Evolutionary conservation across 2,888 invertebrate genomes (phyloP), one percentile per base, ranked within the genome.

Genomic region (Platypus cylindrus): DNA sequence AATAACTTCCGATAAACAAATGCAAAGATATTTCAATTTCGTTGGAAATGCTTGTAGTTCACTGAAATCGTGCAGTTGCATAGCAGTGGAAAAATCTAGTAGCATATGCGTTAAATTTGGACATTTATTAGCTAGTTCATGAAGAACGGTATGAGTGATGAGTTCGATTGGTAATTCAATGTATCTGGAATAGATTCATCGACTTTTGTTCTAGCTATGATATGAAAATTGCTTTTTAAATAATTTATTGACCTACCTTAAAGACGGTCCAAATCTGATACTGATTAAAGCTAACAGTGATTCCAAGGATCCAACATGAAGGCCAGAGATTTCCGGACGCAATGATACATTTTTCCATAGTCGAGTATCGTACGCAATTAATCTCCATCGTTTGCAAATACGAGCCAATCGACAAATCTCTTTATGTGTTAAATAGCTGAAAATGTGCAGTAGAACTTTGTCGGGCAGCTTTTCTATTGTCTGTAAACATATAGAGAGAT

Each of bases 31-130:
- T 28, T 81, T 78, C 38, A 99, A 67, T 60, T 97, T 94, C 7
- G 97, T 94, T 2, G 98, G 98, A 59, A 99, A 99, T 12, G 93
- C 87, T 65, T 97, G 90, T 73, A 99, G 81, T 64, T 94, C 94
- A 47, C 94, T 95, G 70, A 98, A 99, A 59, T 99, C 98, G 63
- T 98, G 97, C 38, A 99, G 73, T 57, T 95, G 95, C 93, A 94
- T 94, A 23, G 98, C 98, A 56, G 95, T 98, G 45, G 95, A 93
- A 58, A 97, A 97, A 57, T 97, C 97, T 42, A 99, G 69, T 12
- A 97, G 73, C 84, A 99, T 86, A 58, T 91, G 87, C 0, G 93
- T 91, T 34, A 95, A 66, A 60, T 93, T 93, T 0, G 93, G 91
- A 53, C 94, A 95, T 61, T 93, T 94, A 52, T 83, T 91, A 1